Evolutionary conservation across 2,797 vertebrate species (phyloP).

Genomic region (Leptodon cayanensis): DNA sequence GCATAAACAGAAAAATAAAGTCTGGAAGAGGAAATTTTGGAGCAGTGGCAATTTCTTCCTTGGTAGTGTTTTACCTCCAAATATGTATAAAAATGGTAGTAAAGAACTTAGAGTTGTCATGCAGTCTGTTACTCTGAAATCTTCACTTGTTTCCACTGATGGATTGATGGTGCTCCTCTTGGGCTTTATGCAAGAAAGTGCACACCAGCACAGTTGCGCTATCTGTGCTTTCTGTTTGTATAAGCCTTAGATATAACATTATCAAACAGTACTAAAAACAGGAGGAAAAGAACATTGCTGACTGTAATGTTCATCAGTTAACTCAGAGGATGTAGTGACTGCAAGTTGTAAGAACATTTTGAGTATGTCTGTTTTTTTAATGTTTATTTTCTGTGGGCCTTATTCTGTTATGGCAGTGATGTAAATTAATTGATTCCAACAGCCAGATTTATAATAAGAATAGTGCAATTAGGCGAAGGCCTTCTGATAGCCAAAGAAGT

Average conservation of each 20-base stretch:
- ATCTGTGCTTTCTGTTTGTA: neutral
- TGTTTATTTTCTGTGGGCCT: neutral
- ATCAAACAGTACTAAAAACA: neutral
- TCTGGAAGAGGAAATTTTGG: neutral
- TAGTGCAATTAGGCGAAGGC: neutral
- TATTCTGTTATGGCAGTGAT: neutral
- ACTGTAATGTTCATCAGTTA: neutral
- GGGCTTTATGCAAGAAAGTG: neutral
- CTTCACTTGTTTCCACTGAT: neutral
- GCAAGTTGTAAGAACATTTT: neutral
- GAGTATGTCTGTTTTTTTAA: neutral
- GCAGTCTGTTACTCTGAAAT: neutral
- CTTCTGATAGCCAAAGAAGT: neutral
- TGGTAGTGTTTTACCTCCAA: neutral
- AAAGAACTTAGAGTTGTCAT: too few species aligned
- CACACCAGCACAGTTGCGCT: rapidly evolving
- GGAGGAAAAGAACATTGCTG: neutral
- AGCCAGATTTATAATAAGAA: neutral
- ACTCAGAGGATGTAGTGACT: neutral
- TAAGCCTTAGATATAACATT: neutral
- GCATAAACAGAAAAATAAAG: neutral
- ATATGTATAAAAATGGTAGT: neutral
- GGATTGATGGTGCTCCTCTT: neutral
- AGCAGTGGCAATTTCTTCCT: neutral
- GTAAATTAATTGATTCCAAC: neutral